phyloP scores from a whole-genome alignment of 2,888 invertebrate species.

The Lithodes maja region DNA sequence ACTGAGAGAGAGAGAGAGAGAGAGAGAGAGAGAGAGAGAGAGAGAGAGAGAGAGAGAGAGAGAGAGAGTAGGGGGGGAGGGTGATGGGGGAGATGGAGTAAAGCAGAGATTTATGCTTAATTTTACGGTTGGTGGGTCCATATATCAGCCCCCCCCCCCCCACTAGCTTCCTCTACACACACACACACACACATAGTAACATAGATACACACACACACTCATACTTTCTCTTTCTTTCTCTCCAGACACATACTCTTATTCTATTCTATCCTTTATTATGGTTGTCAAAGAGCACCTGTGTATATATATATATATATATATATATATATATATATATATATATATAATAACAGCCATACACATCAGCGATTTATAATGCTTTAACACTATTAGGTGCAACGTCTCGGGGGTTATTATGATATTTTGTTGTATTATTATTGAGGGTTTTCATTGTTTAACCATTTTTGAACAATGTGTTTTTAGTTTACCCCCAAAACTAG shows the following conservation, averaged over 20 bases:
- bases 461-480: too few relatives aligned
- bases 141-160: background rate
- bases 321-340: background rate
- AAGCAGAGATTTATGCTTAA: background rate
- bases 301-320: constrained; percentile 15
- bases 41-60: background rate
- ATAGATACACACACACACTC: constrained; percentile 12
- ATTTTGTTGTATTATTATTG: too few relatives aligned
- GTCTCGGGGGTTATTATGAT: too few relatives aligned
- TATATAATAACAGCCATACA: background rate
- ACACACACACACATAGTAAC: background rate
- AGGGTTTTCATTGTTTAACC: too few relatives aligned
- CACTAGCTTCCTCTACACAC: background rate
- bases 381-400: too few relatives aligned
- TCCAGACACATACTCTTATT: background rate
- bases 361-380: too few relatives aligned
- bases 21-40: background rate
- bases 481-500: too few relatives aligned
- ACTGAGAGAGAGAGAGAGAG: background rate
- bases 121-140: background rate
- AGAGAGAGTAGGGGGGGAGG: background rate
- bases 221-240: background rate
- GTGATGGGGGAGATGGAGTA: background rate
- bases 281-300: too few relatives aligned
- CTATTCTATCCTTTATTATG: too few relatives aligned